Evolutionary conservation across 2,797 vertebrate genomes (phyloP).

Genomic region (Coregonus sp.): DNA sequence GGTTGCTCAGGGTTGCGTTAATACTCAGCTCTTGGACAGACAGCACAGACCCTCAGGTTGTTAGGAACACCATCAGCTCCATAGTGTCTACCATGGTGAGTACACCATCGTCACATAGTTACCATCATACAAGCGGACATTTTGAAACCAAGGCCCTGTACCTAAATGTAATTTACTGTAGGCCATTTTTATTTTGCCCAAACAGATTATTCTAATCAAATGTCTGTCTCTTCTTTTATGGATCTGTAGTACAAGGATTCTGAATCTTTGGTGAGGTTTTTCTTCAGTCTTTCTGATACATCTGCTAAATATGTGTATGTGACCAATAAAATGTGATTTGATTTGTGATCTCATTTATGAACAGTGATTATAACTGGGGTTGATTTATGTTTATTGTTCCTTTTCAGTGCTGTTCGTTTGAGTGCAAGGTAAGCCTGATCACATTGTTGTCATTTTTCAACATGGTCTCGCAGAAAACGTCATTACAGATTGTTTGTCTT

Average conservation of each 20-base stretch:
- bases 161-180: not conserved
- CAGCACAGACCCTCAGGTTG: conserved; percentile 11
- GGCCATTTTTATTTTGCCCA: not conserved
- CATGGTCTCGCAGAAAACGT: not conserved
- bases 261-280: conserved; percentile 38
- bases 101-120: not conserved
- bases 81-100: conserved; percentile 47
- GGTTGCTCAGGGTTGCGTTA: not conserved
- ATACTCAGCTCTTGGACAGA: not conserved
- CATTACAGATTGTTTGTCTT: not conserved
- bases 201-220: not conserved
- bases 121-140: too few species aligned
- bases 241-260: conserved; percentile 40
- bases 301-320: too few species aligned
- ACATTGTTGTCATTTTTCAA: not conserved
- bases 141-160: too few species aligned
- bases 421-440: conserved; percentile 47
- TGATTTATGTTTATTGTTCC: not conserved
- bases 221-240: conserved; percentile 10
- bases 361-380: not conserved
- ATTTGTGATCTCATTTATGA: not conserved
- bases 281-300: too few species aligned
- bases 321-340: too few species aligned
- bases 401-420: conserved; percentile 45
- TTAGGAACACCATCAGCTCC: conserved; percentile 31